Conservation (phyloP, 2,888 invertebrate genomes). For the Colostygia pectinataria region DNA sequence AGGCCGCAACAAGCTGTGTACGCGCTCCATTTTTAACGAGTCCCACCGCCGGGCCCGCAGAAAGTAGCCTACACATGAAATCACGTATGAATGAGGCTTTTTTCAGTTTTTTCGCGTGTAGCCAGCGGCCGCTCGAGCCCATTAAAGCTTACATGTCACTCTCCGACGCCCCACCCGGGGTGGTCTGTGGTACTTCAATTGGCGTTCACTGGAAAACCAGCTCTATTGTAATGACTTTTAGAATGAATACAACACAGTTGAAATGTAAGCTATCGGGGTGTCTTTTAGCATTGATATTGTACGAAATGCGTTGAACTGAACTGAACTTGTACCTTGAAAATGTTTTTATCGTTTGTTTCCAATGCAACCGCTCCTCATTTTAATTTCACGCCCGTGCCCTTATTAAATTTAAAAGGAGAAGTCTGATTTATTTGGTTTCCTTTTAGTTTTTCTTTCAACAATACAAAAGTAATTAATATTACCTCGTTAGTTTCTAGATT, state of each 20-base stretch:
- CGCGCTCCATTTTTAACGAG: constrained; percentile 80
- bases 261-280: background rate
- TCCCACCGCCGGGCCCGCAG: constrained; percentile 73
- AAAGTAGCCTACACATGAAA: constrained; percentile 82
- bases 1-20: constrained; percentile 78
- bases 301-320: too few relatives aligned
- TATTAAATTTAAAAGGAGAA: too few relatives aligned
- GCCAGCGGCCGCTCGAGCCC: constrained; percentile 71
- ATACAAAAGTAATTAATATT: too few relatives aligned
- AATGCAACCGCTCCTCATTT: too few relatives aligned
- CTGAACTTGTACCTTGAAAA: too few relatives aligned
- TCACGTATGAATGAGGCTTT: constrained; percentile 82
- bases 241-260: background rate
- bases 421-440: too few relatives aligned
- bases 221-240: background rate
- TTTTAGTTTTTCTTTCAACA: too few relatives aligned
- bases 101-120: constrained; percentile 79
- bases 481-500: too few relatives aligned
- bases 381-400: too few relatives aligned
- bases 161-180: constrained; percentile 51
- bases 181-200: constrained; percentile 6
- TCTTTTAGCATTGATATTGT: background rate
- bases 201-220: constrained; percentile 18
- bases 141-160: constrained; percentile 83
- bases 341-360: too few relatives aligned